phyloP scores from a whole-genome alignment of 2,113 vertebrate species.

The Neogobius melanostomus region DNA sequence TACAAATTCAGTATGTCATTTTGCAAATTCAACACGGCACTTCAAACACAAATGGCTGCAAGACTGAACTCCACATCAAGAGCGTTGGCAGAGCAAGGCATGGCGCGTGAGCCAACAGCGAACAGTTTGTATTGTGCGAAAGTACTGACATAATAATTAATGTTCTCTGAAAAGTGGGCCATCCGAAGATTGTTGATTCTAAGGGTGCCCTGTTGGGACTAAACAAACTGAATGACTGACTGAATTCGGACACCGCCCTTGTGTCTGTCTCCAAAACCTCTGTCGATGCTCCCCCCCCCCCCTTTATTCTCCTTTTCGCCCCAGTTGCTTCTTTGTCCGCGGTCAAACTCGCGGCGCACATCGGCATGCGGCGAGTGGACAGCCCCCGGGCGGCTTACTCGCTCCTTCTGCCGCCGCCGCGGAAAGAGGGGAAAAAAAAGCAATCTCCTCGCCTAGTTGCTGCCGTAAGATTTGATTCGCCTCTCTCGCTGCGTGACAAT shows the following conservation, averaged over 20 bases:
- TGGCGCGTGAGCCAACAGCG: background rate
- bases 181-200: background rate
- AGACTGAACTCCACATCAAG: background rate
- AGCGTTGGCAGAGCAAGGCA: background rate
- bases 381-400: conserved; percentile 46
- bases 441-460: conserved; percentile 77
- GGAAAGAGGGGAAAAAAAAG: conserved; percentile 67
- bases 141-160: background rate
- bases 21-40: background rate
- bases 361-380: background rate
- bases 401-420: conserved; percentile 21
- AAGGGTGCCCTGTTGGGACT: background rate
- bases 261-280: conserved; percentile 36
- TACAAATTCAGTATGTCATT: too few species aligned
- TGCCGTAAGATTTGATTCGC: conserved; percentile 79
- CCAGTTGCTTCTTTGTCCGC: conserved; percentile 46
- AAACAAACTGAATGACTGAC: background rate
- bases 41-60: background rate
- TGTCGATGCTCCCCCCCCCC: conserved; percentile 4
- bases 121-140: background rate
- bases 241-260: background rate
- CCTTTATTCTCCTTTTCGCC: conserved; percentile 24
- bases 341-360: conserved; percentile 43
- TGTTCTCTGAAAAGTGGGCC: background rate
- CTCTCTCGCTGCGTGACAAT: conserved; percentile 76